Evolutionary conservation across 2,113 vertebrate genomes (phyloP), one percentile per base, ranked within the genome.

Genomic region (Eleginops maclovinus): DNA sequence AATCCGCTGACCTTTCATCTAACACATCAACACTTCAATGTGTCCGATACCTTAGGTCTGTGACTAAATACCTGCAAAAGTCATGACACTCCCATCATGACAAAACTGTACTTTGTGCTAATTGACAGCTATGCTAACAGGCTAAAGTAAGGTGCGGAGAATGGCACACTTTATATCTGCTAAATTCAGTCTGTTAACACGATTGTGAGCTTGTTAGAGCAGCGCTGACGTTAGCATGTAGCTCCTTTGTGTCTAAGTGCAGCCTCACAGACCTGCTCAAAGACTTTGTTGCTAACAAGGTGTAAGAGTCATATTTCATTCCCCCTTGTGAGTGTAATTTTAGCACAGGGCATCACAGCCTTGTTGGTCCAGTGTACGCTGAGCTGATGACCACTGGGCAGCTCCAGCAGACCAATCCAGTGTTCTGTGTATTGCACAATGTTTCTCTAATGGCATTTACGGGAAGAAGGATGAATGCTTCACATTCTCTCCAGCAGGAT

Each of bases 381-480:
- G 19, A 66, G 51, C 76, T 58, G 56, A 81, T 62, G 75, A 79
- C 46, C 58, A 3, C 50, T 74, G 50, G 4, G 60, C 67, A 4
- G 67, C 69, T 67, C 26, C 49, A 53, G 58, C 31, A 4, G 40
- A 53, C 59, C 69, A 28, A 67, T 75, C 36, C 24, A 61, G 7
- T 36, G 44, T 47, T 79, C 49, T 3, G 21, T 46, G 28, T n/a
- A 1, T 77, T 1, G 59, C 71, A 77, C 65, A 78, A 41, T 7
- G 17, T 51, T 41, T 2, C 72, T 77, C 50, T 83, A 79, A 83
- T 79, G 59, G 75, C 55, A 56, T 59, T 83, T 81, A 61, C 73
- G 41, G n/a, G 41, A 61, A 44, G 64, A 72, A 56, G 70, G 68
- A 87, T 75, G 73, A 81, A 61, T 44, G 65, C 60, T 21, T 74